Evolutionary conservation across 1,140 invertebrate genomes (phyloP), one percentile per base, ranked within the genome.

Genomic region (Lordiphosa collinella): DNA sequence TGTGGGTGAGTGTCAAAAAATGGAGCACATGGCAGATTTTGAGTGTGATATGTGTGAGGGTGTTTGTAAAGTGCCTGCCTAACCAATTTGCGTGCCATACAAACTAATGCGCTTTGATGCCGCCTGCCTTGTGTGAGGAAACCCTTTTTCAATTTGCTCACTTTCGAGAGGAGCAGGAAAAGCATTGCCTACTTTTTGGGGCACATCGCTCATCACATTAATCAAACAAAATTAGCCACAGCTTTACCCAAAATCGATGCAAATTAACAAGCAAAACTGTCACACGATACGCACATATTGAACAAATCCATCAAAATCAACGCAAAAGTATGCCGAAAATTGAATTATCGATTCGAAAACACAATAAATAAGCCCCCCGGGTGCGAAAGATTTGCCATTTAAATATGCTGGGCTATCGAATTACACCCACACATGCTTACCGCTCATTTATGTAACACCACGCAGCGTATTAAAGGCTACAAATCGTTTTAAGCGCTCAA

Each of bases 321-420:
- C 60, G 75, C 54, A 57, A 41, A 58, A 68, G 60, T 72, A 72
- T 78, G 55, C 58, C 72, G 38, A 58, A 72, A 82, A 82, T 82
- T 82, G 78, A 82, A 84, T 82, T 76, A 82, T 82, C 80, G 76
- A 82, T 82, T 72, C 61, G 49, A 68, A 71, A 76, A 82, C 68
- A 76, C 41, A 66, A 70, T 51, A 61, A 70, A 56, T 43, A 54
- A 3, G 12, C 11, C 4, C 10, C 11, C 9, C 7, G 22, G 5
- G 10, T 3, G 32, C 4, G 3, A 10, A 2, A 3, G 68, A 56
- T 43, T 57, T 62, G 65, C 69, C 64, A 79, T 69, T 74, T 74
- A 60, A 64, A 54, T 67, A 46, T 49, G 57, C 38, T 47, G 41
- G 50, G 47, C 71, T 80, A 80, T 80, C 71, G 65, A 76, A 76